These are phyloP conservation scores for Archips crataeganus DNA, from an alignment of 2,888 invertebrate genomes.

Conservation along the genomic window DNA sequence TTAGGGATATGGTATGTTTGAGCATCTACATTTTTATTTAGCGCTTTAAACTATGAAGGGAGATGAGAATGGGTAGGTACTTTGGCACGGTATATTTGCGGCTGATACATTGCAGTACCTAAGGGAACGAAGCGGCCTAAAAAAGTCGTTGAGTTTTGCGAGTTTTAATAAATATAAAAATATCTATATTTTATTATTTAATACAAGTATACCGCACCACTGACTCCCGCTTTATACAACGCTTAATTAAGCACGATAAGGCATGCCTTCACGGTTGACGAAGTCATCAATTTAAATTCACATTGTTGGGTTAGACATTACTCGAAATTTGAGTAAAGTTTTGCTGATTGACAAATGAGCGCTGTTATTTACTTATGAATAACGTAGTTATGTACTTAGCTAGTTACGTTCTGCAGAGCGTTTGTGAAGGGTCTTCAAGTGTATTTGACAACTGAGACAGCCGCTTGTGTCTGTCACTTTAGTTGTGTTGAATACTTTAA, in stretches of 20 bases:
- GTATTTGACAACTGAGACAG: constrained; percentile 4
- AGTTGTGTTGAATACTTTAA: no score
- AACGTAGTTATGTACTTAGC: background rate
- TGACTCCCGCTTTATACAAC: constrained; percentile 30
- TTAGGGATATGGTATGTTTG: constrained; percentile 76
- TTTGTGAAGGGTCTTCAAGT: background rate
- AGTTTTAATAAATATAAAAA: constrained; percentile 40
- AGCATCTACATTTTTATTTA: constrained; percentile 60
- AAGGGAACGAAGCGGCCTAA: constrained; percentile 27
- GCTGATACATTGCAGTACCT: constrained; percentile 18
- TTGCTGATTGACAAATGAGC: background rate
- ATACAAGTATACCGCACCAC: constrained; percentile 41
- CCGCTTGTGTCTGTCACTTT: background rate
- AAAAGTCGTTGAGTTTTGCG: constrained; percentile 30
- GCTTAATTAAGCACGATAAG: constrained; percentile 28
- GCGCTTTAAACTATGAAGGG: constrained; percentile 33
- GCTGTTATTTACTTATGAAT: background rate
- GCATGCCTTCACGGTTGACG: constrained; percentile 19
- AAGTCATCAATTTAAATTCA: background rate
- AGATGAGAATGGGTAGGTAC: background rate
- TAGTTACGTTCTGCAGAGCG: background rate
- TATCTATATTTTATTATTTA: constrained; percentile 40
- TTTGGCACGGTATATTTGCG: constrained; percentile 40
- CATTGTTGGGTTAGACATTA: background rate
- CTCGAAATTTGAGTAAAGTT: background rate